Conservation (phyloP, 2,797 vertebrate genomes). For the Hoplostethus atlanticus region DNA sequence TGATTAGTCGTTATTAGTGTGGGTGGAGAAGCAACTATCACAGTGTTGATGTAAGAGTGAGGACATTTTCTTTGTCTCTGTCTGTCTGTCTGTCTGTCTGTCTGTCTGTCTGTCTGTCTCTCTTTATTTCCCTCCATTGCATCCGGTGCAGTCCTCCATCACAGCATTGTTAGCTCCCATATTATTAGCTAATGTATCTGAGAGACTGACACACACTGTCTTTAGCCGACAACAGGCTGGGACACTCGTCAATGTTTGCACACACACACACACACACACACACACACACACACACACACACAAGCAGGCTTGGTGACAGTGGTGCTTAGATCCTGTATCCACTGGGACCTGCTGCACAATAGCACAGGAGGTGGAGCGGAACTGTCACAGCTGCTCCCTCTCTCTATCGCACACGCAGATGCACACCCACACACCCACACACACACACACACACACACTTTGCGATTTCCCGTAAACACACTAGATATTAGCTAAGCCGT, state of each 20-base stretch:
- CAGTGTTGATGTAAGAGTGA: background rate
- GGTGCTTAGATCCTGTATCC: slow-evolving; percentile 31
- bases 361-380: slow-evolving; percentile 32
- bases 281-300: slow-evolving; percentile 2
- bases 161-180: background rate
- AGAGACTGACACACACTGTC: slow-evolving; percentile 3
- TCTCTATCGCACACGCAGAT: background rate
- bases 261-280: slow-evolving; percentile 12
- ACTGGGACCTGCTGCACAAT: slow-evolving; percentile 31
- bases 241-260: slow-evolving; percentile 17
- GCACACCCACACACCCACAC: slow-evolving; percentile 14
- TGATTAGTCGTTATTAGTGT: slow-evolving; percentile 9
- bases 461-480: slow-evolving; percentile 1
- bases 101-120: background rate
- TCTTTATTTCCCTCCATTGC: background rate
- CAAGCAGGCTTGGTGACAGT: slow-evolving; percentile 15
- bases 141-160: background rate
- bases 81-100: background rate
- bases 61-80: background rate
- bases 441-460: background rate
- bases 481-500: slow-evolving; percentile 4
- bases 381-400: slow-evolving; percentile 38
- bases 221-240: background rate
- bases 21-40: background rate
- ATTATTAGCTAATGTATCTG: background rate